These are phyloP conservation scores for Mesoclemmys tuberculata DNA, from an alignment of 2,113 vertebrate species.

Conservation along the genomic window DNA sequence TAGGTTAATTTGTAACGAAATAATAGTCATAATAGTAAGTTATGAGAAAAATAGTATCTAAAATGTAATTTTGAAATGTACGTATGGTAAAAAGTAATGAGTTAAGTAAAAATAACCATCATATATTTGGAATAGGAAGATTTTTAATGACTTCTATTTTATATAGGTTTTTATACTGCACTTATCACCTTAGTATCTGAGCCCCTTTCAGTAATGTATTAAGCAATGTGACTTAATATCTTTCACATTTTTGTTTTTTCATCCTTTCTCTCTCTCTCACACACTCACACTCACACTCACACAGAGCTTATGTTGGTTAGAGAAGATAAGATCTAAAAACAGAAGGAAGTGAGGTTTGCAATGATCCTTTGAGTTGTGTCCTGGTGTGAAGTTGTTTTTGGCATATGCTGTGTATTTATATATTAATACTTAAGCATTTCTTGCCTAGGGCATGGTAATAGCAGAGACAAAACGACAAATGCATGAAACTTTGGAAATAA, in stretches of 20 bases:
- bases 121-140: neutral
- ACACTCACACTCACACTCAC: neutral
- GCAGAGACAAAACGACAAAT: slow-evolving; percentile 97
- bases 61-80: neutral
- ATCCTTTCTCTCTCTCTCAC: neutral
- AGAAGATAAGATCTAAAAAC: neutral
- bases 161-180: neutral
- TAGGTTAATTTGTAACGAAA: neutral
- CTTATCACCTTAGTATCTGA: neutral
- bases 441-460: slow-evolving; percentile 94
- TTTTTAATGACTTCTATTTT: neutral
- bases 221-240: rapidly evolving
- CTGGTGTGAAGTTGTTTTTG: neutral
- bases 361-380: neutral
- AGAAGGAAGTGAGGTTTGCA: neutral
- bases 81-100: neutral
- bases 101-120: neutral
- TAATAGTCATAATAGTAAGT: neutral
- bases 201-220: neutral
- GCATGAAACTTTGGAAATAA: slow-evolving; percentile 96
- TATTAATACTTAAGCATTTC: slow-evolving; percentile 59
- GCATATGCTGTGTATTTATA: neutral
- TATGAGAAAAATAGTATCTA: neutral
- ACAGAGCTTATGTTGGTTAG: neutral
- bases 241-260: rapidly evolving